These are phyloP conservation scores for Zosterops japonicus DNA, from an alignment of 2,113 vertebrate genomes.

Conservation along the genomic window DNA sequence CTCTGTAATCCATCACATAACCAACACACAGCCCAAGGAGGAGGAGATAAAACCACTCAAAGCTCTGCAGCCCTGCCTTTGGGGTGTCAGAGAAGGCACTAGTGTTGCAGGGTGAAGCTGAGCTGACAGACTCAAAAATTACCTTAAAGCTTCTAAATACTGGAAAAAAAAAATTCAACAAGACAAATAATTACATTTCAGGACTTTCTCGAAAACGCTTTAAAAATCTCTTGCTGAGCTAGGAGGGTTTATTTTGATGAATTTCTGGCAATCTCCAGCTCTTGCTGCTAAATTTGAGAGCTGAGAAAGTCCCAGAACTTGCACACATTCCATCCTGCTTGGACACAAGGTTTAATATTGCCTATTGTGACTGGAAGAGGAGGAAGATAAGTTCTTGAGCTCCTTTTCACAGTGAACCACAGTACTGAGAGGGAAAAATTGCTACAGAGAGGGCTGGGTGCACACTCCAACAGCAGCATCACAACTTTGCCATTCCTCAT, in stretches of 20 bases:
- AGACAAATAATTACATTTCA: not conserved
- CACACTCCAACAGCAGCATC: not conserved
- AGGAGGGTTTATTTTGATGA: not conserved
- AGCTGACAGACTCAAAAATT: not conserved
- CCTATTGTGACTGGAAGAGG: not conserved
- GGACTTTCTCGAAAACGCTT: not conserved
- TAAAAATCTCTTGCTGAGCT: not conserved
- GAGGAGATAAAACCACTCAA: not conserved
- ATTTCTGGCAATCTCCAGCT: not conserved
- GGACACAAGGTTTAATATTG: not conserved
- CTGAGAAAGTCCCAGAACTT: not conserved
- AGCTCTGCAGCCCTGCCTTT: accelerated
- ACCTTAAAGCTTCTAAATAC: not conserved
- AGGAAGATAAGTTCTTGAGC: not conserved
- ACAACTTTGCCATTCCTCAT: not conserved
- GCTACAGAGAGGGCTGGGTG: not conserved
- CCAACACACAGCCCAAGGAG: accelerated
- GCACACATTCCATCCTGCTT: not conserved
- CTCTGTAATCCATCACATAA: not conserved
- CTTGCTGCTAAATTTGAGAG: not conserved
- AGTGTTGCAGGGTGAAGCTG: not conserved
- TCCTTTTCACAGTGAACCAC: not conserved
- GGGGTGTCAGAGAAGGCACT: not conserved
- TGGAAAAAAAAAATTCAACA: not conserved
- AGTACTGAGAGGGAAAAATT: not conserved